These are phyloP conservation scores for Campodea augens DNA, from an alignment of 1,140 invertebrate species.

Conservation along the genomic window DNA sequence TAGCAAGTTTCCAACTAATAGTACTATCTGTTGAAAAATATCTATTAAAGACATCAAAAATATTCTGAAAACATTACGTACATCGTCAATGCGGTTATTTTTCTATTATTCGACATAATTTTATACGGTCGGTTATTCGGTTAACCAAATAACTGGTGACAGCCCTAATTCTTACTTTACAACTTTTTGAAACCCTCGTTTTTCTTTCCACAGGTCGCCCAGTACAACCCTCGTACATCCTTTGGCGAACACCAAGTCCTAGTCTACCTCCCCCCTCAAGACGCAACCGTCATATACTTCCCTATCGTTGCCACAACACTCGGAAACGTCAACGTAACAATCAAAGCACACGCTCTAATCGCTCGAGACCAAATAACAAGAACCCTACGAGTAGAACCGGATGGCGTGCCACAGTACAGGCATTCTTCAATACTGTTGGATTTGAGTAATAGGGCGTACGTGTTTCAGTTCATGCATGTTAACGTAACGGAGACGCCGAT, in stretches of 20 bases:
- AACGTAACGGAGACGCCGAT: slow-evolving; percentile 80
- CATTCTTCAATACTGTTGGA: slow-evolving; percentile 83
- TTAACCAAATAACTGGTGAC: too few relatives aligned
- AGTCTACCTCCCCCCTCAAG: slow-evolving; percentile 63
- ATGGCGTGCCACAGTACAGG: slow-evolving; percentile 74
- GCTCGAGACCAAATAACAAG: slow-evolving; percentile 55
- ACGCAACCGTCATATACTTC: slow-evolving; percentile 60
- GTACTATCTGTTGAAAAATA: too few relatives aligned
- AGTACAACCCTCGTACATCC: slow-evolving; percentile 68
- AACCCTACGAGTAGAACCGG: slow-evolving; percentile 62
- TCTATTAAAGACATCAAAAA: too few relatives aligned
- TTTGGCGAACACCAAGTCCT: slow-evolving; percentile 87
- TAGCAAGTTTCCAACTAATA: too few relatives aligned
- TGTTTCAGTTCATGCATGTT: slow-evolving; percentile 87
- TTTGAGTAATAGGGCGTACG: slow-evolving; percentile 73
- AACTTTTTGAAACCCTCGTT: too few relatives aligned
- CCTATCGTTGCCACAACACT: slow-evolving; percentile 70
- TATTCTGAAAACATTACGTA: too few relatives aligned
- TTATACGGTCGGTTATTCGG: too few relatives aligned
- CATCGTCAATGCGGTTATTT: too few relatives aligned
- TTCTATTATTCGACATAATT: too few relatives aligned
- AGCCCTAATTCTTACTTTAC: too few relatives aligned
- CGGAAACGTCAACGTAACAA: slow-evolving; percentile 55
- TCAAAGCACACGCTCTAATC: slow-evolving; percentile 68
- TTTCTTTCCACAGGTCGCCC: slow-evolving; percentile 29